These are phyloP conservation scores for Synanthedon tipuliformis DNA, from an alignment of 2,888 invertebrate species.

Conservation along the genomic window DNA sequence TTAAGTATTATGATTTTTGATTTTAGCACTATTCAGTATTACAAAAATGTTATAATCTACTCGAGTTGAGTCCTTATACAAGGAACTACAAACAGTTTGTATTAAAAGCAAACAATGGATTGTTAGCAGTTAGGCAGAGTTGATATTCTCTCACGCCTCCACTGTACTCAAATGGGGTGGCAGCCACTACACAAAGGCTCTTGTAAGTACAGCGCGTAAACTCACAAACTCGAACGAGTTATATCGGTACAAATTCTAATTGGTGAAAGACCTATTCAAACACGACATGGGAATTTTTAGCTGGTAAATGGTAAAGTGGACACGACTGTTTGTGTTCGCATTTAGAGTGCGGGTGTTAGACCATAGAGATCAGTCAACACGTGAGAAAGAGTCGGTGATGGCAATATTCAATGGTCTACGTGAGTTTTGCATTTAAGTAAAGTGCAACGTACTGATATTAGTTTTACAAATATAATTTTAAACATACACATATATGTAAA, in stretches of 20 bases:
- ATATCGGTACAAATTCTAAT: constrained; percentile 67
- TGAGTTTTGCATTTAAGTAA: no score
- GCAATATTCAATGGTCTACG: no score
- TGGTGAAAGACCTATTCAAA: constrained; percentile 68
- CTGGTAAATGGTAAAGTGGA: constrained; percentile 67
- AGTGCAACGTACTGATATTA: no score
- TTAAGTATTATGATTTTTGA: no score
- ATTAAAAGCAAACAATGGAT: constrained; percentile 43
- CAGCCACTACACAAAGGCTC: constrained; percentile 39
- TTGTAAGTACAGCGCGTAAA: constrained; percentile 42
- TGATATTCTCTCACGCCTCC: constrained; percentile 40
- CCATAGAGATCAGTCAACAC: constrained; percentile 7
- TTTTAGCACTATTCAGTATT: no score
- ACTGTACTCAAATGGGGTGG: constrained; percentile 25
- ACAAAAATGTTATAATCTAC: no score
- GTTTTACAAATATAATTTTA: no score
- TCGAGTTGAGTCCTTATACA: background rate
- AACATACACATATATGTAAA: no score
- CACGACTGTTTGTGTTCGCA: constrained; percentile 62
- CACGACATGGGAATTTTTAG: constrained; percentile 65
- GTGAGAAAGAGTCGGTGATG: no score
- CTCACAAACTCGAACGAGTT: constrained; percentile 40
- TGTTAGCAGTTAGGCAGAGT: constrained; percentile 30
- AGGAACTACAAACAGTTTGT: constrained; percentile 18
- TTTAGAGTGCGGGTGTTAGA: constrained; percentile 65